Evolutionary conservation across 23 tunicate species (phyloP), one percentile per base, ranked within the genome.

Genomic region (Ciona savignyi): DNA sequence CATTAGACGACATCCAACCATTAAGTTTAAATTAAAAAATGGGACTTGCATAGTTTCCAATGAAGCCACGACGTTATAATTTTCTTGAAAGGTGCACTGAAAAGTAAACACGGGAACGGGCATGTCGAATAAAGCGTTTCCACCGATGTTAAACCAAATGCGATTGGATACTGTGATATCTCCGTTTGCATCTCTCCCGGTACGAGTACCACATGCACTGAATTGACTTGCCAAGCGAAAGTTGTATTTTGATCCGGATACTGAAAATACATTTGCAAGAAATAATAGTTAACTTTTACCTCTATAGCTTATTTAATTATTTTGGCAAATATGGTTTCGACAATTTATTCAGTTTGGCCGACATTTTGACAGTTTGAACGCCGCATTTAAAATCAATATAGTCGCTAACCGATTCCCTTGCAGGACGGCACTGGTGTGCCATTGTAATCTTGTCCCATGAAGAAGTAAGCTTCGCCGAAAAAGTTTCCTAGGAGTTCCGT

Each of bases 391-490:
- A 42, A 6, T 42, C 56, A 9, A 42, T 6, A 6, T 42, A 6
- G 15, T 15, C 11, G 15, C 56, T 48, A 1, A 56, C 71, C 73
- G 27, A 64, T 56, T 48, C 64, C 71, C 30, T 70, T 56, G 25
- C 74, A 69, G 34, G 1, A 27, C 15, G 31, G 25, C 1, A 66
- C 33, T 2, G 68, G 48, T 26, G n/a, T 26, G 4, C 6, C 1
- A 49, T 28, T 51, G 29, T 42, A 32, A 67, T 70, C 32, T 6
- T 34, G 51, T 20, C 71, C 62, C 65, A 62, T 32, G 68, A 35
- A 68, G 69, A 78, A 42, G 75, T 34, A 34, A 29, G 74, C 68
- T 11, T 35, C 49, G n/a, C 29, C 32, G 2, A 51, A 32, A 25
- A 15, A 1, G 23, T 23, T 30, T 20, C 76, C 76, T 1, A 30